These are phyloP conservation scores for Tetramorium bicarinatum DNA, from an alignment of 2,888 invertebrate species.

Conservation along the genomic window DNA sequence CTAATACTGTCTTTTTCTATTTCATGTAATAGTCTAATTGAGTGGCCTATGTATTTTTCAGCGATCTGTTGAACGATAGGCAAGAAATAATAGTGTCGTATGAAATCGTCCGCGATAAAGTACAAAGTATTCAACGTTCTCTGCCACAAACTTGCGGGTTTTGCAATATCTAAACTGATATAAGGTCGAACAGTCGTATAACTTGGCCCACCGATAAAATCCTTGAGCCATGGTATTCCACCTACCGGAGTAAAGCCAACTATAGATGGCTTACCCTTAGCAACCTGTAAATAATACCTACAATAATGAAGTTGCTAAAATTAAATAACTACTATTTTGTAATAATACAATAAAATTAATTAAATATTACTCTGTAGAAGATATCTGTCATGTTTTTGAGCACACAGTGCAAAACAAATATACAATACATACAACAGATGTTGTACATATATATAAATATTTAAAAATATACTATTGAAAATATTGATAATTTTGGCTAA, in stretches of 20 bases:
- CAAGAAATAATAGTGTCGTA: conserved; percentile 17
- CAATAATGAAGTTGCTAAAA: not conserved
- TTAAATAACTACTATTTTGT: not conserved
- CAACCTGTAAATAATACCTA: conserved; percentile 21
- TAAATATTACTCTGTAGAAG: not conserved
- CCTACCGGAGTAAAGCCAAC: conserved; percentile 4
- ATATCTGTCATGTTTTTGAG: too few relatives aligned
- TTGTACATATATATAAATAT: too few relatives aligned
- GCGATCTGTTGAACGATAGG: conserved; percentile 6
- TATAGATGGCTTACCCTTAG: conserved; percentile 27
- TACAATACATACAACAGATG: too few relatives aligned
- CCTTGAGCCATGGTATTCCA: conserved; percentile 18
- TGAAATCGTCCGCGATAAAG: conserved; percentile 4
- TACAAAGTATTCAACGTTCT: conserved; percentile 27
- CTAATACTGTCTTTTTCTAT: conserved; percentile 14
- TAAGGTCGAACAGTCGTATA: conserved; percentile 33
- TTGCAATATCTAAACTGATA: not conserved
- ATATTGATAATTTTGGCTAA: too few relatives aligned
- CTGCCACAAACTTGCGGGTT: conserved; percentile 17
- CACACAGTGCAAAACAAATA: too few relatives aligned
- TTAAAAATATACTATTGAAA: too few relatives aligned
- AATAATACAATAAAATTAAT: not conserved
- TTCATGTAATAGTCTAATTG: conserved; percentile 13
- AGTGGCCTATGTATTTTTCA: conserved; percentile 10
- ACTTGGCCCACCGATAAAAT: conserved; percentile 17